Conservation (phyloP, 2,797 vertebrate genomes). For the Hydrophis major region DNA sequence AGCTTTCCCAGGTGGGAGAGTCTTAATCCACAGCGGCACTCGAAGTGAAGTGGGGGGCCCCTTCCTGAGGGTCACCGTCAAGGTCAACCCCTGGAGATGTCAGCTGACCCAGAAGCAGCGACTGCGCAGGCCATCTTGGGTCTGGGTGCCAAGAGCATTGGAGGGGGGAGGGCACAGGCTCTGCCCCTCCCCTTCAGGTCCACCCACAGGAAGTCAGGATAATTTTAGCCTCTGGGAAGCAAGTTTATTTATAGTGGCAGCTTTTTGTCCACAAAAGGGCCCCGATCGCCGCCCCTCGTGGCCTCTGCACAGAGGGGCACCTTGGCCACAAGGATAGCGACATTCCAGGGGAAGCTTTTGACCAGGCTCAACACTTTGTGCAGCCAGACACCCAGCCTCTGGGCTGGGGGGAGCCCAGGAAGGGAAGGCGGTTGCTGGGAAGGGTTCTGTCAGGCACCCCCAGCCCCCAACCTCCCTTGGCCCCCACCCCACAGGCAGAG, state of each 20-base stretch:
- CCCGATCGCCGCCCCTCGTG: background rate
- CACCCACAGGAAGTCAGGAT: background rate
- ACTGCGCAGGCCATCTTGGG: background rate
- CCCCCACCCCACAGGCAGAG: fast-evolving
- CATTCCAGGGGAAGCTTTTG: conserved; percentile 2
- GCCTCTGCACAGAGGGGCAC: background rate
- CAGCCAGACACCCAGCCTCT: conserved; percentile 19
- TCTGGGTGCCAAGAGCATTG: background rate
- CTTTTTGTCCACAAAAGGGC: conserved; percentile 18
- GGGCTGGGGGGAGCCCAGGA: background rate
- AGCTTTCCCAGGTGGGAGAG: background rate
- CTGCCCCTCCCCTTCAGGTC: background rate
- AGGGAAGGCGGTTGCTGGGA: background rate
- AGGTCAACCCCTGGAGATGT: background rate
- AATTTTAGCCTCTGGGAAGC: background rate
- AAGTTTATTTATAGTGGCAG: conserved; percentile 9
- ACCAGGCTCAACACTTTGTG: background rate
- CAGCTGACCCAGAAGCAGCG: background rate
- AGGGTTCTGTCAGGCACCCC: too few species aligned
- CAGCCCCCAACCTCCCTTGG: too few species aligned
- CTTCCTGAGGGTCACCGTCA: background rate
- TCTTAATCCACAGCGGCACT: background rate
- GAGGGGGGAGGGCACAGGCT: too few species aligned
- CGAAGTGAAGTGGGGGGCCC: too few species aligned
- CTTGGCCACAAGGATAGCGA: background rate